Evolutionary conservation across 2,888 invertebrate species (phyloP), one percentile per base, ranked within the genome.

Genomic region (Drosophila nr. fundita): DNA sequence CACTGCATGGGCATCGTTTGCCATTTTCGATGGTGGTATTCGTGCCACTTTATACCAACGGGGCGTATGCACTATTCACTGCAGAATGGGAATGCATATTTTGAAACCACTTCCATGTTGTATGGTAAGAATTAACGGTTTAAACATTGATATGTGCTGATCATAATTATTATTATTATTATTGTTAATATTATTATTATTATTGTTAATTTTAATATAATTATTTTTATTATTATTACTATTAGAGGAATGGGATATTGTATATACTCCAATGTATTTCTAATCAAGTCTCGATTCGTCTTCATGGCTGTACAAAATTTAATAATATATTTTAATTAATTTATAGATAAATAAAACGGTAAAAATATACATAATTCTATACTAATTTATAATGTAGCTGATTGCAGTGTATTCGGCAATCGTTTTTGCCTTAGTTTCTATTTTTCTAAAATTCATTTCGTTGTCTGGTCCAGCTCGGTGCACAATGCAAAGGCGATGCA

Each of bases 381-480:
- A 38, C 0, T 10, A 4, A 10, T 32, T 32, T 0, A 32, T 32
- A 32, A 32, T 0, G 30, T 10, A 3, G 4, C 1, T 49, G 24
- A 36, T 76, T 50, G 42, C n/a, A 53, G 54, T 21, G 55, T 42
- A 57, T 68, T 40, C 18, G 45, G 11, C 15, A 40, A 38, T 53
- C 61, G 62, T 36, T 24, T 29, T 13, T 49, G 18, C 11, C 30
- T 11, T 15, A 11, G 21, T 32, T 50, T 30, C 1, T 3, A 40
- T 49, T 68, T n/a, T 61, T 71, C 71, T 71, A 69, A 84, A 83
- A 77, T 79, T 85, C 76, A 85, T 87, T 83, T 82, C 65, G 77
- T 69, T 70, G 76, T 68, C 68, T 68, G 73, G 65, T 80, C 48
- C 77, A 73, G 80, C 62, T 81, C 73, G 71, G 53, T 71, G 77